Base-by-base conservation (phyloP, 1,140 invertebrate species). In the Bombus confusus region DNA sequence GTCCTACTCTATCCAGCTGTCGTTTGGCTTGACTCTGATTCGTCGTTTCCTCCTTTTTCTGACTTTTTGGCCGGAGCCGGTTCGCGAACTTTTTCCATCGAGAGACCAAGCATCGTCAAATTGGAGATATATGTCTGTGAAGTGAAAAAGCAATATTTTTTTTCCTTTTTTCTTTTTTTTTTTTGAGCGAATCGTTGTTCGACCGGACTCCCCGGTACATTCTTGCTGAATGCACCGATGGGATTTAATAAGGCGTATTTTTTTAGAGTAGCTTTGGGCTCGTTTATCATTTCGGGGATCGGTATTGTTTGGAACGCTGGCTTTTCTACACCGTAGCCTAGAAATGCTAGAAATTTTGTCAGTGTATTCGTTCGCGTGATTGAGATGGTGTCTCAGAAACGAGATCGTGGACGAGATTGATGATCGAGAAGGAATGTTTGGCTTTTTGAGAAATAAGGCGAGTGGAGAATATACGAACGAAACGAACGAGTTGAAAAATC, bases 1-100 rank as follows among this genome's bases (percentile, higher is more conserved):
- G 71, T 69, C 88, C 80, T 43, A 74, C 15, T 87, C 73, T 72
- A 87, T 79, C 57, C 6, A 10, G 22, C 8, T 8, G 74, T 80
- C 80, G 72, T 22, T 66, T 28, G 3, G 12, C 15, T 28, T 5
- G 39, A 39, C 25, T 5, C 8, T 22, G n/a, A 22, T 64, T 64
- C 37, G 47, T 28, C 28, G 13, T n/a, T 28, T 57, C 57, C 10
- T 64, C 31, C 25, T 39, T 28, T 77, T 28, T 28, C 34, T 37
- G 10, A 18, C 43, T 76, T 62, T 77, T 78, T 64, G 62, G 13
- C 12, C 8, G 25, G 4, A 39, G 34, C 52, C 22, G 37, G 75
- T 31, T 77, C 43, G 31, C 15, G n/a, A 71, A 62, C 66, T 64
- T 78, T 75, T 73, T 66, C 78, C 59, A 47, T 73, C 59, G 71